Evolutionary conservation across 2,888 invertebrate species (phyloP).

Genomic region (Aproaerema taeniolella): DNA sequence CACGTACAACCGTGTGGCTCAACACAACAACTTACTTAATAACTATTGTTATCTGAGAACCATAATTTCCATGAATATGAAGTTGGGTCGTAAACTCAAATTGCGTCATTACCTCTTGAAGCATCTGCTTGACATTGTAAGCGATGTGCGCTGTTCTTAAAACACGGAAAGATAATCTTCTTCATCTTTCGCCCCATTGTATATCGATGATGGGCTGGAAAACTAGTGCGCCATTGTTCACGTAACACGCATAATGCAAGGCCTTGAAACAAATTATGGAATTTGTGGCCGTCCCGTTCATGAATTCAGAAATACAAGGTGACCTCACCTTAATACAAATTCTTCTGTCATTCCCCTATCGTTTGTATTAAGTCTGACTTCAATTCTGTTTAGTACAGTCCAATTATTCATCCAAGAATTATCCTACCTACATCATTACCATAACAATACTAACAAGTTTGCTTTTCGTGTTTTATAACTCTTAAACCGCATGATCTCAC

Average conservation of each 20-base stretch:
- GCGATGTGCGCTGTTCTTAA: not conserved
- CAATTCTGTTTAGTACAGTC: no score
- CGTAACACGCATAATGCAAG: constrained; percentile 9
- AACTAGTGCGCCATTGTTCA: constrained; percentile 5
- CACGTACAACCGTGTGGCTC: no score
- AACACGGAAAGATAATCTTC: not conserved
- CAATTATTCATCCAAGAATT: no score
- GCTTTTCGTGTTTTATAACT: constrained; percentile 16
- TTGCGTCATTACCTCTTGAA: constrained; percentile 6
- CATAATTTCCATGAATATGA: constrained; percentile 9
- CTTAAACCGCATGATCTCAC: constrained; percentile 26
- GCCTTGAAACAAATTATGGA: constrained; percentile 15
- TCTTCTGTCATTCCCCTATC: not conserved
- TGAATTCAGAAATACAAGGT: constrained; percentile 14
- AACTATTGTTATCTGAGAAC: constrained; percentile 1
- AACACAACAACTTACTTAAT: no score
- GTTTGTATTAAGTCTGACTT: not conserved
- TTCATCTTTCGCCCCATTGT: not conserved
- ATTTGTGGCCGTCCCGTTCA: constrained; percentile 11
- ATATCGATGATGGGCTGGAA: not conserved
- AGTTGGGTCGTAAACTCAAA: constrained; percentile 1
- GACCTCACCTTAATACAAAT: constrained; percentile 9
- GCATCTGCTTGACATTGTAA: constrained; percentile 14
- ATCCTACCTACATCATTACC: not conserved
- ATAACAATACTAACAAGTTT: constrained; percentile 15